phyloP scores from a whole-genome alignment of 2,888 invertebrate genomes.

The Altica lythri region DNA sequence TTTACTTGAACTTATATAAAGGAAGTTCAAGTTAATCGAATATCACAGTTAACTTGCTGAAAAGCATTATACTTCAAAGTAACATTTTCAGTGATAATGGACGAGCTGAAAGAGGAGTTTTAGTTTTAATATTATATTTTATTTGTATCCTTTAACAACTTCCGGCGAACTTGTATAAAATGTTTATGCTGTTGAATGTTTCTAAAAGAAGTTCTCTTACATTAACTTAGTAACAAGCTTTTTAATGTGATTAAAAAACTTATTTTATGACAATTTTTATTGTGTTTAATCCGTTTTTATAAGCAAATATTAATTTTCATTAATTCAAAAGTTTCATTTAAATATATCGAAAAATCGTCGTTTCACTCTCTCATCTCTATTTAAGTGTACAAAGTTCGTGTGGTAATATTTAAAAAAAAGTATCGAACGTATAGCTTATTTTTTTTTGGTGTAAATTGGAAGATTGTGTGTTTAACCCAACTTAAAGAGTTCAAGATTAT shows the following conservation, averaged over 20 bases:
- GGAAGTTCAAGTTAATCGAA: conserved; percentile 13
- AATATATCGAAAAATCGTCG: too few species aligned
- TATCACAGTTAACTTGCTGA: conserved; percentile 11
- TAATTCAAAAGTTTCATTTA: too few species aligned
- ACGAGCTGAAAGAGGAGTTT: conserved; percentile 4
- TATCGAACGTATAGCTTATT: too few species aligned
- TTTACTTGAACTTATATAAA: conserved; percentile 15
- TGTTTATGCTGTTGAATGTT: too few species aligned
- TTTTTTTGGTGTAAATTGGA: not conserved
- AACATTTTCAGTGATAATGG: conserved; percentile 6
- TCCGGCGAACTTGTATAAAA: too few species aligned
- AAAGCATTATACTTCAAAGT: conserved; percentile 12
- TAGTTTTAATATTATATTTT: conserved; percentile 17
- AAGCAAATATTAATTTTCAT: too few species aligned
- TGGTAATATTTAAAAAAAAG: too few species aligned
- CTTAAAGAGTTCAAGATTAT: not conserved
- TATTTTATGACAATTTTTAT: too few species aligned
- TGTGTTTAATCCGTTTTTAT: too few species aligned
- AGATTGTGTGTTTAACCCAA: conserved; percentile 1
- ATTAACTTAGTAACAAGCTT: not conserved
- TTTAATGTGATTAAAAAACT: too few species aligned
- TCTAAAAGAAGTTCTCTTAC: not conserved
- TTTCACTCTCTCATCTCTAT: too few species aligned
- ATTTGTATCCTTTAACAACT: not conserved
- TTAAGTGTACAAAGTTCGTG: too few species aligned